Percentiles rank a stretch among this genome's conserved stretches.
Conservation (phyloP, 2,797 vertebrate species). For the Lacerta agilis region DNA sequence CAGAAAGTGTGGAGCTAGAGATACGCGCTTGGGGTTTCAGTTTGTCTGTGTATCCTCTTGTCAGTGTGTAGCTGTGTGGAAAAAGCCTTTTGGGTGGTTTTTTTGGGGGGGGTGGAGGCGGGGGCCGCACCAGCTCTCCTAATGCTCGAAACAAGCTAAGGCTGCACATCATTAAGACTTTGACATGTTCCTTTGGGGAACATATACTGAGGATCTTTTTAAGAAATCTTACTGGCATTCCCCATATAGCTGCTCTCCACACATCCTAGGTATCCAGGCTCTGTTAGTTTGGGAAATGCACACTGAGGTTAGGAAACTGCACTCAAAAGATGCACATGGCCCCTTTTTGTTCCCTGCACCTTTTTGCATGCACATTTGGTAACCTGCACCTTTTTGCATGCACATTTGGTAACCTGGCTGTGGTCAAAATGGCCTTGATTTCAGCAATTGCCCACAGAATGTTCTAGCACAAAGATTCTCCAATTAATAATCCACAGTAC, state of each 20-base stretch:
- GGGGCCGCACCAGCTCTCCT: neutral
- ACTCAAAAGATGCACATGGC: too few species aligned
- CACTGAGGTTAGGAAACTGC: neutral
- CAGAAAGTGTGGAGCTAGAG: neutral
- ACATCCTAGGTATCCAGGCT: neutral
- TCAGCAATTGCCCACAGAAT: too few species aligned
- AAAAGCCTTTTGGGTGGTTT: constrained; percentile 12
- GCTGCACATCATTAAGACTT: neutral
- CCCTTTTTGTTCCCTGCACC: too few species aligned
- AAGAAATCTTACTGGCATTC: neutral
- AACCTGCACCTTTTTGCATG: too few species aligned
- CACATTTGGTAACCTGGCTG: too few species aligned
- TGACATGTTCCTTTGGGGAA: constrained; percentile 7
- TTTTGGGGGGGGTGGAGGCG: too few species aligned
- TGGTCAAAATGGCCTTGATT: too few species aligned
- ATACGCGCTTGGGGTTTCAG: neutral
- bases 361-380: too few species aligned
- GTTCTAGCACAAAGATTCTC: neutral
- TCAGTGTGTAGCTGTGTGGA: constrained; percentile 3
- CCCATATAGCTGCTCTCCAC: neutral
- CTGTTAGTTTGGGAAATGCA: neutral
- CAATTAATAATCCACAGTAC: neutral
- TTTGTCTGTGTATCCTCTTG: neutral
- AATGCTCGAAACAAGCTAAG: neutral
- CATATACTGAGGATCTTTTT: neutral